Base-by-base conservation (phyloP, 2,113 vertebrate genomes). In the Albula glossodonta region DNA sequence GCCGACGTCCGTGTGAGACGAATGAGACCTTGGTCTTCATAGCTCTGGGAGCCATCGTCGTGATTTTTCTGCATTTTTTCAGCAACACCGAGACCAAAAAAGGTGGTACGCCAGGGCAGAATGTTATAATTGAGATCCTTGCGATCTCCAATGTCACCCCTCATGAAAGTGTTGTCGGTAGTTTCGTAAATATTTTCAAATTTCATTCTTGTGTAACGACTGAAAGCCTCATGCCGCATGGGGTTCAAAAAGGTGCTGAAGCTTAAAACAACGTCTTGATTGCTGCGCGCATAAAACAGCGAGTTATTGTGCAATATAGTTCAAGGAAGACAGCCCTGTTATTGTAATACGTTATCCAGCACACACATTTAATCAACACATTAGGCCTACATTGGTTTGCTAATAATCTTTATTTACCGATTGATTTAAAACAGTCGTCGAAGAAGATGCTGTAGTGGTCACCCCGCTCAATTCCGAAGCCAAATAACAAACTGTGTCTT, bases 401-500 rank as follows among this genome's bases (percentile, higher is more conserved):
- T 41, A 56, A 12, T 56, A 9, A 9, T 56, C 12, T 0, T 56
- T 6, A 2, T 56, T 56, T 12, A 56, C 0, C 12, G 53, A 56
- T 2, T 56, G 53, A 56, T 56, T 56, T 56, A 9, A 56, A 56
- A 56, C 53, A 56, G 53, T 56, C 53, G 98, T 9, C 12, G 2
- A 56, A 12, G 53, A 56, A 56, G 53, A 56, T 12, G 53, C 53
- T 12, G 53, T 12, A 12, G 53, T 56, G 53, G 53, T 12, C 53
- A 56, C 12, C 53, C 2, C 53, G 53, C 12, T 56, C 12, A 99
- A 99, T 96, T 99, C 98, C 96, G 99, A 96, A 19, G 98, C 98
- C 92, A 99, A 98, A 74, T 99, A 99, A 96, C 98, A 99, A 91
- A 99, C 91, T 95, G 99, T 99, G 96, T 99, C 98, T 96, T 99